Conservation (phyloP, 2,888 invertebrate species). For the Euplagia quadripunctaria region DNA sequence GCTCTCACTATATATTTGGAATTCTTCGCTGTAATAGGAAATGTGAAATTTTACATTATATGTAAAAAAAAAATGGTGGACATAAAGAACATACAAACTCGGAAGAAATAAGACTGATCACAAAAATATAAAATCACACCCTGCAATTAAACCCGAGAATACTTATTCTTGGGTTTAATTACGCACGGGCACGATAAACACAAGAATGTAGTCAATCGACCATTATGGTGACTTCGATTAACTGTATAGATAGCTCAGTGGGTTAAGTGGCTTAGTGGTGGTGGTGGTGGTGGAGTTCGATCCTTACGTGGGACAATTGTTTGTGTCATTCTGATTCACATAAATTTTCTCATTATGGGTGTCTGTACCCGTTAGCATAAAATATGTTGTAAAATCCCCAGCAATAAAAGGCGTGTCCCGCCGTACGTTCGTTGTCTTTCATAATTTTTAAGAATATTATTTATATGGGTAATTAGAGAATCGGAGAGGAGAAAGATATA, state of each 20-base stretch:
- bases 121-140: neutral
- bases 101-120: too few relatives aligned
- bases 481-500: too few relatives aligned
- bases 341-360: neutral
- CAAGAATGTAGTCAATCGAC: neutral
- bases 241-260: too few relatives aligned
- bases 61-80: neutral
- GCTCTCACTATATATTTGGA: constrained; percentile 4
- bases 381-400: too few relatives aligned
- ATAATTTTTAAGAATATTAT: too few relatives aligned
- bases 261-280: too few relatives aligned
- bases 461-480: too few relatives aligned
- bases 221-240: neutral
- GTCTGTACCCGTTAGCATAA: too few relatives aligned
- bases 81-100: neutral
- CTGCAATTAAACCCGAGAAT: too few relatives aligned
- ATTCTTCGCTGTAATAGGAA: constrained; percentile 1
- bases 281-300: neutral
- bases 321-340: neutral
- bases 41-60: neutral
- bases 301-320: neutral
- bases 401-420: too few relatives aligned
- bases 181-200: neutral
- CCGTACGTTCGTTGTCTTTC: too few relatives aligned
- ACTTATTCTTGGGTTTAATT: too few relatives aligned